phyloP scores from a whole-genome alignment of 2,113 vertebrate genomes.

The Dascyllus trimaculatus region DNA sequence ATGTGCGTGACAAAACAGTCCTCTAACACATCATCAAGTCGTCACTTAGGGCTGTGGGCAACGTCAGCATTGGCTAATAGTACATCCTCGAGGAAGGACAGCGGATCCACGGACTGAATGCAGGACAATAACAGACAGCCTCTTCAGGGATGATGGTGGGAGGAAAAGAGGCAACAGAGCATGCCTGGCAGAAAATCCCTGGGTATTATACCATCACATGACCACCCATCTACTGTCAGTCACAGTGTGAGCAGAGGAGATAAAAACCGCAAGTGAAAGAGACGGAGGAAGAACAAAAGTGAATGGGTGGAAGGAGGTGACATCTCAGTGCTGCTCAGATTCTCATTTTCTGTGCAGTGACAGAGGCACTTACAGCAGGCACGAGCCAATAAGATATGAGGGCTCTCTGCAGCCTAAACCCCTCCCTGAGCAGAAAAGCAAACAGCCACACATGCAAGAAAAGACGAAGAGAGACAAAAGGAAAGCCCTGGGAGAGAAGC shows the following conservation, averaged over 20 bases:
- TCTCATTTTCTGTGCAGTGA: too few relatives aligned
- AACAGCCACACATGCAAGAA: too few relatives aligned
- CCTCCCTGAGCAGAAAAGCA: too few relatives aligned
- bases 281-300: constrained; percentile 23
- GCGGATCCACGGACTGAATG: constrained; percentile 14
- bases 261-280: constrained; percentile 26
- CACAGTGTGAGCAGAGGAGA: constrained; percentile 39
- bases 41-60: not conserved
- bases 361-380: too few relatives aligned
- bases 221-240: constrained; percentile 58
- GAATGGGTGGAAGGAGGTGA: constrained; percentile 38
- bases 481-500: too few relatives aligned
- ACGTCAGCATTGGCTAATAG: constrained; percentile 24
- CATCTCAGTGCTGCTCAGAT: too few relatives aligned
- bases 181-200: constrained; percentile 79
- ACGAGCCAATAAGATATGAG: too few relatives aligned
- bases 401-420: too few relatives aligned
- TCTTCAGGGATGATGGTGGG: constrained; percentile 53
- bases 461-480: too few relatives aligned
- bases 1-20: not conserved
- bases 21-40: constrained; percentile 3
- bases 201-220: constrained; percentile 82
- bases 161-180: constrained; percentile 60
- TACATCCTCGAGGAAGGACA: constrained; percentile 18
- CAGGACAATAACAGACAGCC: constrained; percentile 73